Evolutionary conservation across 1,140 invertebrate genomes (phyloP).

Genomic region (Chrysomallon squamiferum): DNA sequence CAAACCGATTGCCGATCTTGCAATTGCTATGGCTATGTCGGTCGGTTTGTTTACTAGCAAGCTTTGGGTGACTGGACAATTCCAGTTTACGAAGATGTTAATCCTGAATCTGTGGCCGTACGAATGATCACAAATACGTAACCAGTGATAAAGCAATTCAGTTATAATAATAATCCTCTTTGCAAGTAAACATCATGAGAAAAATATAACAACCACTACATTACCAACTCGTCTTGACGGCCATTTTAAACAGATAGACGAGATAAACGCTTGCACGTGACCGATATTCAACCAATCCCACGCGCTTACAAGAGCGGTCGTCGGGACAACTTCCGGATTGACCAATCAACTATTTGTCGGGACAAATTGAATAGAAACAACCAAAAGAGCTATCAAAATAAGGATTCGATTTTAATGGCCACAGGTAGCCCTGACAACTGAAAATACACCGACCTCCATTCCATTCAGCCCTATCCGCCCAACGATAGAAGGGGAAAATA

Average conservation of each 20-base stretch:
- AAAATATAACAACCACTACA: neutral
- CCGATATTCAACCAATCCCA: constrained; percentile 37
- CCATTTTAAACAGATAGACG: constrained; percentile 58
- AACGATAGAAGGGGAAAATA: no score
- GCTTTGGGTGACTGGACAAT: no score
- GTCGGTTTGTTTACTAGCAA: neutral
- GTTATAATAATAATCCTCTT: neutral
- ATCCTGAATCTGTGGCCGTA: neutral
- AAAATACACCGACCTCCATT: no score
- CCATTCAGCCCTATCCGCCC: no score
- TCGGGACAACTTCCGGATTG: constrained; percentile 52
- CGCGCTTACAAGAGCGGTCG: constrained; percentile 43
- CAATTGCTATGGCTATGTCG: neutral
- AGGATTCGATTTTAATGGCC: no score
- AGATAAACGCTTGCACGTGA: constrained; percentile 46
- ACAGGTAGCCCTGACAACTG: no score
- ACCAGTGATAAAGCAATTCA: neutral
- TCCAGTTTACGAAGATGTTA: neutral
- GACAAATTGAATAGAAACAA: constrained; percentile 2
- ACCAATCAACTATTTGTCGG: constrained; percentile 49
- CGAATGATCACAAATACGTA: constrained; percentile 3
- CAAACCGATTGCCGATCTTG: neutral
- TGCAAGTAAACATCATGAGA: constrained; percentile 12
- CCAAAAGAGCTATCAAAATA: no score
- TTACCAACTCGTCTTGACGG: constrained; percentile 29